phyloP scores from a whole-genome alignment of 2,797 vertebrate species.

The Pogonophryne albipinna region DNA sequence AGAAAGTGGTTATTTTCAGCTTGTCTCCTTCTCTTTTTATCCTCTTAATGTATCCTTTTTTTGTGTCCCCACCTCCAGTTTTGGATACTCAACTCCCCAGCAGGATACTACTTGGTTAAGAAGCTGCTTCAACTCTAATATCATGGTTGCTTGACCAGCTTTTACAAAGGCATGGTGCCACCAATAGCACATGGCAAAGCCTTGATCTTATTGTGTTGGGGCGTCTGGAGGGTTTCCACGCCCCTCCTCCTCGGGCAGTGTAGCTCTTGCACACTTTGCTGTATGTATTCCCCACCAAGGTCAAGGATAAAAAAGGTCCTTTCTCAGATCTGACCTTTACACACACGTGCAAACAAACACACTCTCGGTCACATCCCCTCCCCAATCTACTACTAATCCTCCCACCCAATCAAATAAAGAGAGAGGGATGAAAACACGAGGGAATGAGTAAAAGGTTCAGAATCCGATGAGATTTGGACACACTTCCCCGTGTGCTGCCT shows the following conservation, averaged over 20 bases:
- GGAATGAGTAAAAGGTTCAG: constrained; percentile 47
- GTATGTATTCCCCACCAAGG: background rate
- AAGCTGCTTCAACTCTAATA: background rate
- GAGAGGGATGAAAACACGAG: constrained; percentile 52
- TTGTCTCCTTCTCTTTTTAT: background rate
- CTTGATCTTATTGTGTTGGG: constrained; percentile 60
- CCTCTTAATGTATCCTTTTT: background rate
- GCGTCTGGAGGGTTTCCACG: constrained; percentile 32
- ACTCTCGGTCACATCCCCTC: constrained; percentile 31
- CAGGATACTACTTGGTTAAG: background rate
- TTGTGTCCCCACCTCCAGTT: background rate
- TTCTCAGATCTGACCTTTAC: constrained; percentile 23
- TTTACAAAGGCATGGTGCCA: constrained; percentile 5
- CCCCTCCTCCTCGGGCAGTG: background rate
- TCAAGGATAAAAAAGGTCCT: constrained; percentile 10
- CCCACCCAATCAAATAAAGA: constrained; percentile 65
- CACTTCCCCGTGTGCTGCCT: constrained; percentile 20
- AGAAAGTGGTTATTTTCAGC: background rate
- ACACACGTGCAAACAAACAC: constrained; percentile 36
- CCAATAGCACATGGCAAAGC: constrained; percentile 43
- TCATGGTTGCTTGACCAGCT: constrained; percentile 12
- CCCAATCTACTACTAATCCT: constrained; percentile 75
- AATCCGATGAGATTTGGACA: constrained; percentile 51
- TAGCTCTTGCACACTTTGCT: constrained; percentile 6
- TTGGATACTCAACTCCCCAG: background rate